Conservation (phyloP, 2,797 vertebrate genomes). For the Pseudomugil gertrudae region DNA sequence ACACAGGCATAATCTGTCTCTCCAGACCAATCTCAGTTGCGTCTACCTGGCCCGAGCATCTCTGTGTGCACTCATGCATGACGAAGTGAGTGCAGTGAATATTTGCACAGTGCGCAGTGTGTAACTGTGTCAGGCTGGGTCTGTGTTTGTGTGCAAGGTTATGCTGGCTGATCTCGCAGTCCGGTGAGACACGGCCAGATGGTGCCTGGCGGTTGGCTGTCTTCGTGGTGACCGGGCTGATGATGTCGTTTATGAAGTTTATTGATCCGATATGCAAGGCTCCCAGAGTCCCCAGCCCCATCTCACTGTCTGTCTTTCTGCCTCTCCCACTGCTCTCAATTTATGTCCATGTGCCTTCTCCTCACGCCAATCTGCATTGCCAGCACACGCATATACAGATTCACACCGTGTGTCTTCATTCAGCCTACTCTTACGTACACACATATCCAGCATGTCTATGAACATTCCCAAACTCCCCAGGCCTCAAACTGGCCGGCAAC, state of each 20-base stretch:
- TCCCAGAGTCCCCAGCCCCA: constrained; percentile 64
- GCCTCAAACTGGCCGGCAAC: constrained; percentile 51
- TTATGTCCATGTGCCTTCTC: constrained; percentile 39
- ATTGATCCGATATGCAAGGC: constrained; percentile 76
- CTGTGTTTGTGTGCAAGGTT: constrained; percentile 58
- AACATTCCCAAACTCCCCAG: constrained; percentile 45
- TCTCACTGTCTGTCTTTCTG: constrained; percentile 56
- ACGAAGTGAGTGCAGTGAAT: constrained; percentile 45
- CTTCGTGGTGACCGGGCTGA: constrained; percentile 71
- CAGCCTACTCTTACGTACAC: neutral
- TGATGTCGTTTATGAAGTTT: constrained; percentile 80
- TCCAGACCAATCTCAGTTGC: constrained; percentile 51
- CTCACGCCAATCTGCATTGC: constrained; percentile 46
- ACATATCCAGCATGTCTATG: constrained; percentile 24
- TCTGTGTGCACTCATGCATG: constrained; percentile 49
- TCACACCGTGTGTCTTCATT: neutral
- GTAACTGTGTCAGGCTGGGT: constrained; percentile 34
- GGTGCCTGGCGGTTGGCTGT: constrained; percentile 74
- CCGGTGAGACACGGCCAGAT: constrained; percentile 74
- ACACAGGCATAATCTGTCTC: constrained; percentile 38
- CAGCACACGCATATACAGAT: constrained; percentile 15
- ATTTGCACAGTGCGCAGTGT: constrained; percentile 48
- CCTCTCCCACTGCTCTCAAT: constrained; percentile 51
- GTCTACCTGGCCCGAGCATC: constrained; percentile 59
- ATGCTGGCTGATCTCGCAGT: constrained; percentile 65